A percentile compares a stretch with the other conserved stretches of the same genome.
These are phyloP conservation scores for Laticauda laticaudata DNA, from an alignment of 2,113 vertebrate species.

Conservation along the genomic window DNA sequence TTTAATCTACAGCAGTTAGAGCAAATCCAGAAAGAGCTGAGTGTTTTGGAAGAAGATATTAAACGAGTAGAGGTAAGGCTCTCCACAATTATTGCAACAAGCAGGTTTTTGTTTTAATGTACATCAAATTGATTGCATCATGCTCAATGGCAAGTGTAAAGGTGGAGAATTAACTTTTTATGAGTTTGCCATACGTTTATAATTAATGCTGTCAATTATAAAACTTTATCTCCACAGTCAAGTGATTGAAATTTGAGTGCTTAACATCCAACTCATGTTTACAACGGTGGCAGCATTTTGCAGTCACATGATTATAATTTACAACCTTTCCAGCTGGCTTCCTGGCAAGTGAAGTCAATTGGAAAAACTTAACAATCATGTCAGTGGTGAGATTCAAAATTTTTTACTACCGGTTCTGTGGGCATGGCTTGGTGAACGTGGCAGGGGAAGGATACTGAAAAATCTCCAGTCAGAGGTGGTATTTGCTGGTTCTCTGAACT, in stretches of 20 bases:
- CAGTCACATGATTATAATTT: background rate
- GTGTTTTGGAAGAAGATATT: constrained; percentile 97
- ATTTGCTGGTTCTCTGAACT: no score
- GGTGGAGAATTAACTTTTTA: background rate
- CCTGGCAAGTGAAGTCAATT: background rate
- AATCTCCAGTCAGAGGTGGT: no score
- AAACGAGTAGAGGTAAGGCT: constrained; percentile 93
- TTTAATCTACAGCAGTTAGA: constrained; percentile 87
- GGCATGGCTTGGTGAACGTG: no score
- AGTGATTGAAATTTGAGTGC: background rate
- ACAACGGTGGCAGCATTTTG: background rate
- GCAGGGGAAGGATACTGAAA: no score
- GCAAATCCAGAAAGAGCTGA: constrained; percentile 97
- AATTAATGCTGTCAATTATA: background rate
- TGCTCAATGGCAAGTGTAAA: background rate
- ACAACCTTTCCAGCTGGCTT: background rate
- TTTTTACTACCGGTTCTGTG: no score
- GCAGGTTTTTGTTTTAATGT: constrained; percentile 53
- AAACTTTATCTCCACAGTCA: background rate
- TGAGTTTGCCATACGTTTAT: background rate
- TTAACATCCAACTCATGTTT: background rate
- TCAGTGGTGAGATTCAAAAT: no score
- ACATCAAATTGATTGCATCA: constrained; percentile 39
- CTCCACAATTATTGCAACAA: constrained; percentile 52
- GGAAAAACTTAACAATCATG: background rate